Evolutionary conservation across 2,113 vertebrate species (phyloP).

Genomic region (Rhipidura dahli): DNA sequence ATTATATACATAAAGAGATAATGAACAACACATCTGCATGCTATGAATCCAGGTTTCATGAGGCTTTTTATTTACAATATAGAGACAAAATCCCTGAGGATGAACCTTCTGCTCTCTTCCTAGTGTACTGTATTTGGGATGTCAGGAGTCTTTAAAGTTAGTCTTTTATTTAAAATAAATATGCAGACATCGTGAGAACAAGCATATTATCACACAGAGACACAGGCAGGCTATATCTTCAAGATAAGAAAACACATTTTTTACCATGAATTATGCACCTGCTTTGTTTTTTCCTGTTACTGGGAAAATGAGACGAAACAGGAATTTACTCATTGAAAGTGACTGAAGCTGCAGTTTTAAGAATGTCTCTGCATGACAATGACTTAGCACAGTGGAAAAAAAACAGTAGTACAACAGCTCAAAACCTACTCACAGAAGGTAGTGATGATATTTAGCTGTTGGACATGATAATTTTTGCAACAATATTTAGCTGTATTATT

Average conservation of each 20-base stretch:
- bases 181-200: not conserved
- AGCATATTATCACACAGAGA: not conserved
- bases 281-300: not conserved
- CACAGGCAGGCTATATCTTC: not conserved
- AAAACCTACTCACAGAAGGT: not conserved
- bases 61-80: conserved; percentile 12
- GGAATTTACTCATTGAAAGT: not conserved
- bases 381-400: not conserved
- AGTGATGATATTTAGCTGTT: not conserved
- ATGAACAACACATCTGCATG: conserved; percentile 18
- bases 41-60: not conserved
- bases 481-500: not conserved
- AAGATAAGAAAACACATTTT: not conserved
- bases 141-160: not conserved
- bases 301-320: not conserved
- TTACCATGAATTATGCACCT: not conserved
- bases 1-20: conserved; percentile 32
- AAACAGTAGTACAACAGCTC: not conserved
- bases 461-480: not conserved
- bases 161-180: not conserved
- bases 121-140: not conserved
- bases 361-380: not conserved
- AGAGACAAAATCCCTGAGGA: not conserved
- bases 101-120: not conserved
- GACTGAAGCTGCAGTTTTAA: not conserved